Evolutionary conservation across 2,888 invertebrate genomes (phyloP).

Genomic region (Stenodema calcarata): DNA sequence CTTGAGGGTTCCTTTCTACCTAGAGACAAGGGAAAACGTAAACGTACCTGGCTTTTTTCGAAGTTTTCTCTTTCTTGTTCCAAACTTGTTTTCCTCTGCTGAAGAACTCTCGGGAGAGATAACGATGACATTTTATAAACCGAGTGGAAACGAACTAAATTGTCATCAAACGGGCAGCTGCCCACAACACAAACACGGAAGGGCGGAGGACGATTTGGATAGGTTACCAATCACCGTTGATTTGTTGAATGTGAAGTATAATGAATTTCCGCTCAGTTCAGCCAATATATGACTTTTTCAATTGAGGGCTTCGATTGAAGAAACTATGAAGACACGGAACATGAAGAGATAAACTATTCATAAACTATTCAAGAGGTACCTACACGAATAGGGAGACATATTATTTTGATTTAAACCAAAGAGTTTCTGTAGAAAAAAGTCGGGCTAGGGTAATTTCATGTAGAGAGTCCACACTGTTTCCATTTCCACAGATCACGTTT

Average conservation of each 20-base stretch:
- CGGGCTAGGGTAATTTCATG: too few species aligned
- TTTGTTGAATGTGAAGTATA: not conserved
- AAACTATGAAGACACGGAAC: too few species aligned
- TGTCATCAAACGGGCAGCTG: not conserved
- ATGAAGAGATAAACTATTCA: too few species aligned
- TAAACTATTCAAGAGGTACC: too few species aligned
- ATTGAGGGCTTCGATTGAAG: too few species aligned
- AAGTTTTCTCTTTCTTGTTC: conserved; percentile 82
- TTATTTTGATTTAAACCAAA: too few species aligned
- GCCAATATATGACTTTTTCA: too few species aligned
- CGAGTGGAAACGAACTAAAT: not conserved
- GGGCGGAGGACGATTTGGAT: conserved; percentile 17
- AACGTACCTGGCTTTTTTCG: conserved; percentile 78
- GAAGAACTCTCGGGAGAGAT: conserved; percentile 74
- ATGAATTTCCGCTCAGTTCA: not conserved
- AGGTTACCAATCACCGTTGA: not conserved
- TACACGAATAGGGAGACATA: too few species aligned
- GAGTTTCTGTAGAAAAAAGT: too few species aligned
- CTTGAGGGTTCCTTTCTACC: not conserved
- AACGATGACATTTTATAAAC: conserved; percentile 70
- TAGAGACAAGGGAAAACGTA: not conserved
- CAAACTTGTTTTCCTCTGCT: conserved; percentile 76
- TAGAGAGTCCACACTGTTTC: too few species aligned
- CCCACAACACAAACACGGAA: conserved; percentile 1
- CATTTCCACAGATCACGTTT: too few species aligned